Evolutionary conservation across 2,797 vertebrate genomes (phyloP).

Genomic region (Allobates femoralis): DNA sequence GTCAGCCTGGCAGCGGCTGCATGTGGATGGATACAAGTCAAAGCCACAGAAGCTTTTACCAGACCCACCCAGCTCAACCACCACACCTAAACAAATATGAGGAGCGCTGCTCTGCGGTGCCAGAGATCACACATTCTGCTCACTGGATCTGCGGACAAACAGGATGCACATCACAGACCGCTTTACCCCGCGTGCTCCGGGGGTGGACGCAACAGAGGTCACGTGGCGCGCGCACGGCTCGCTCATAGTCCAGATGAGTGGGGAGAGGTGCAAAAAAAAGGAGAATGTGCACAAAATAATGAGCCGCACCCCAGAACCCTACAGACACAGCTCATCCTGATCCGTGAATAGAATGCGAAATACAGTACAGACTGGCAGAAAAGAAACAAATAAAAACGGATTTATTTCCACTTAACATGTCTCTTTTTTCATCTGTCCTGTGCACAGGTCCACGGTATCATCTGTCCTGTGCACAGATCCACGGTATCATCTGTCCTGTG

Average conservation of each 20-base stretch:
- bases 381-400: too few relatives aligned
- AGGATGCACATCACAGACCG: conserved; percentile 21
- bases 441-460: too few relatives aligned
- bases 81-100: conserved; percentile 72
- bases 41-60: conserved; percentile 75
- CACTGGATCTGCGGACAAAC: conserved; percentile 20
- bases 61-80: conserved; percentile 73
- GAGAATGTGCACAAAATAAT: not conserved
- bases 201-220: not conserved
- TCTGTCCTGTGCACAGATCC: too few relatives aligned
- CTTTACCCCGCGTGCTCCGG: not conserved
- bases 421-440: too few relatives aligned
- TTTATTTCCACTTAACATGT: too few relatives aligned
- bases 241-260: not conserved
- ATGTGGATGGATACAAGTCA: conserved; percentile 69
- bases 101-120: conserved; percentile 60
- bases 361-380: too few relatives aligned
- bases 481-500: too few relatives aligned
- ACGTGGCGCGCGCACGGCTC: not conserved
- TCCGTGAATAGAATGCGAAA: too few relatives aligned
- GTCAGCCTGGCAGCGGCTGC: conserved; percentile 67
- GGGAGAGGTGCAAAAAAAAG: not conserved
- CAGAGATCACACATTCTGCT: conserved; percentile 65
- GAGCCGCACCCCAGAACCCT: not conserved
- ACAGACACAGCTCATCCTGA: too few relatives aligned